phyloP scores from a whole-genome alignment of 2,113 vertebrate genomes.

The Catagonus wagneri region DNA sequence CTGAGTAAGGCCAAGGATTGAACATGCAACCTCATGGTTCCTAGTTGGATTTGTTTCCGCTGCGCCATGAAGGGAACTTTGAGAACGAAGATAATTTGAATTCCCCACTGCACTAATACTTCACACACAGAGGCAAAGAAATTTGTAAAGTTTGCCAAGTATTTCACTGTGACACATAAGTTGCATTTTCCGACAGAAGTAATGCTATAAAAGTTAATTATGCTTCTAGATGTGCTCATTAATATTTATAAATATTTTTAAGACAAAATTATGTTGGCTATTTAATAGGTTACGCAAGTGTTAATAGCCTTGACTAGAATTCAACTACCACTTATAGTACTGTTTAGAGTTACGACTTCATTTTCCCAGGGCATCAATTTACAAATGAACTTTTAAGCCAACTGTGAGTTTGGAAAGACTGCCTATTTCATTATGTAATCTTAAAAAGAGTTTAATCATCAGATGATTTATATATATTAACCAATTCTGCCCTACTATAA shows the following conservation, averaged over 20 bases:
- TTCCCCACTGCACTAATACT: not conserved
- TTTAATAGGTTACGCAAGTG: not conserved
- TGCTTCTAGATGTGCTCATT: not conserved
- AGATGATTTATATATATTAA: slow-evolving; percentile 25
- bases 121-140: not conserved
- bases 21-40: too few species aligned
- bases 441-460: slow-evolving; percentile 2
- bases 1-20: too few species aligned
- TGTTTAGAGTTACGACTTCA: not conserved
- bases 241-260: not conserved
- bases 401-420: not conserved
- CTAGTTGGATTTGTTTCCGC: too few species aligned
- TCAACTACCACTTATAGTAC: not conserved
- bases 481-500: not conserved
- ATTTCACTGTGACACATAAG: not conserved
- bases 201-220: not conserved
- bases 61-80: too few species aligned
- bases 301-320: not conserved
- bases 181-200: slow-evolving; percentile 20
- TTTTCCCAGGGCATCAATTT: slow-evolving; percentile 34
- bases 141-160: not conserved
- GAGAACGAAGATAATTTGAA: not conserved
- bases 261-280: slow-evolving; percentile 14
- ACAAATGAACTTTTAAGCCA: slow-evolving; percentile 2
- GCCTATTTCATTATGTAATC: slow-evolving; percentile 20